Evolutionary conservation across 2,888 invertebrate species (phyloP), one percentile per base, ranked within the genome.

Genomic region (Xestobium rufovillosum): DNA sequence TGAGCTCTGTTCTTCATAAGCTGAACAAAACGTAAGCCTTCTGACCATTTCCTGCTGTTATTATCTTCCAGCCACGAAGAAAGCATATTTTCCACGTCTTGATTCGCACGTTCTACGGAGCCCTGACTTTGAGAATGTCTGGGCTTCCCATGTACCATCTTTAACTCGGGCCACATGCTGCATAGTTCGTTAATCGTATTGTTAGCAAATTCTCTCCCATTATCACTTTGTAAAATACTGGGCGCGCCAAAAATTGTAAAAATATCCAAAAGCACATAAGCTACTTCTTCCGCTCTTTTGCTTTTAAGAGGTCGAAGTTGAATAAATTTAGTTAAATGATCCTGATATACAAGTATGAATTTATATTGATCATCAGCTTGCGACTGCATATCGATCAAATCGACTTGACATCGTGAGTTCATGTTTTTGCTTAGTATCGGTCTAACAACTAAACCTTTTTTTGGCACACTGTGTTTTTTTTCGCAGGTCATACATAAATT

Each of bases 1-100:
- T 49, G 44, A 12, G 57, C 56, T 46, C 49, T 45, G 42, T 66
- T 67, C 53, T 67, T 66, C 58, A 56, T 59, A 35, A 61, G 50
- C 44, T 65, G 64, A 13, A 65, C 48, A 47, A 63, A 65, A 23
- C 46, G 34, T 37, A 64, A 43, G 10, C 62, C 65, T 47, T 62
- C 53, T 9, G 56, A 56, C 65, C 63, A 66, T 41, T 59, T 55
- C 27, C 29, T 51, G 2, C 49, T 53, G 3, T 55, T 46, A 29
- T 62, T 59, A 26, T 51, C 49, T 23, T 48, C 41, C 55, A 66
- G 43, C 65, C 64, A 67, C 1, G 59, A 13, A 34, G 30, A 16
- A n/a, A 49, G 31, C 53, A 62, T 63, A 23, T 60, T 59, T 47
- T 60, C 44, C 10, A 63, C 49, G 41, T 60, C 61, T 43, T 59